A percentile compares a stretch with the other conserved stretches of the same genome.
phyloP scores from a whole-genome alignment of 2,888 invertebrate genomes.

The Oscheius sp. region DNA sequence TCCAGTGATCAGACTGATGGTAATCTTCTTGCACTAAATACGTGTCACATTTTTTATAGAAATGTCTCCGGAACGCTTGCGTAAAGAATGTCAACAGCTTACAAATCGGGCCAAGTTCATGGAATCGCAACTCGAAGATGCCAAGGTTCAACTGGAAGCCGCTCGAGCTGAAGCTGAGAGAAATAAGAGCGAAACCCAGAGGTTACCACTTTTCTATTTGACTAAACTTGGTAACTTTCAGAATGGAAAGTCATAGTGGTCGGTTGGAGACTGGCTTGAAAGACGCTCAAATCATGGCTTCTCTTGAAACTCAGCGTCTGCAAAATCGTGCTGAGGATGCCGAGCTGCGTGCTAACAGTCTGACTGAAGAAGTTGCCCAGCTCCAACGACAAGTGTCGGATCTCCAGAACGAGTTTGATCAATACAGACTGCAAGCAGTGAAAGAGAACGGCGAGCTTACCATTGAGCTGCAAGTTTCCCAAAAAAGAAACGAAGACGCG shows the following conservation, averaged over 20 bases:
- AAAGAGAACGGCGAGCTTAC: conserved; percentile 22
- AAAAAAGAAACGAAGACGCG: conserved; percentile 1
- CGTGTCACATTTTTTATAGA: conserved; percentile 3
- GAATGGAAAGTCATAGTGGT: conserved; percentile 40
- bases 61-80: conserved; percentile 57
- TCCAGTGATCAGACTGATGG: conserved; percentile 34
- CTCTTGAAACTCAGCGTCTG: conserved; percentile 46
- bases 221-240: background rate
- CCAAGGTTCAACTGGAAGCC: conserved; percentile 45
- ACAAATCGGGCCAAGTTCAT: conserved; percentile 54
- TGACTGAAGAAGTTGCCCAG: conserved; percentile 15
- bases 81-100: conserved; percentile 54
- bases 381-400: background rate
- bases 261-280: conserved; percentile 53
- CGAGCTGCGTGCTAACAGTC: conserved; percentile 11
- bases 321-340: conserved; percentile 39
- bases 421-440: background rate
- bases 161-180: conserved; percentile 42
- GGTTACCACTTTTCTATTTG: conserved; percentile 19
- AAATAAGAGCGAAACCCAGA: conserved; percentile 41
- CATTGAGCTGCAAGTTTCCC: conserved; percentile 17
- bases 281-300: conserved; percentile 45
- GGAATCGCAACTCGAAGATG: conserved; percentile 54
- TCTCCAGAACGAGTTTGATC: conserved; percentile 1
- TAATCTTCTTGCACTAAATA: background rate